Base-by-base conservation (phyloP, 2,888 invertebrate genomes). In the Cremastinae sp. region DNA sequence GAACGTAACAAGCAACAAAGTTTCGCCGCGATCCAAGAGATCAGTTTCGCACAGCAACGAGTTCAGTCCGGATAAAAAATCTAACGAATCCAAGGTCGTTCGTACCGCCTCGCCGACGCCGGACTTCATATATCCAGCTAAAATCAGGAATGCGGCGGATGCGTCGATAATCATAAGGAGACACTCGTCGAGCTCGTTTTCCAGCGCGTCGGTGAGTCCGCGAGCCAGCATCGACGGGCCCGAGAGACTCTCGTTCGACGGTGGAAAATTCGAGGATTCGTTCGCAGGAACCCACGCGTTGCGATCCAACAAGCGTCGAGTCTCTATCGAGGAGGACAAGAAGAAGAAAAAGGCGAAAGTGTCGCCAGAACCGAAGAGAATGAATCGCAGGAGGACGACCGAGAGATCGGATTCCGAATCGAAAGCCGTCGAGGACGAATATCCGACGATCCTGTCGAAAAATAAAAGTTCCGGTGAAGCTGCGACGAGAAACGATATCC, bases 121-220 rank as follows among this genome's bases (percentile, higher is more conserved):
- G 9, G 85, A 88, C 14, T 87, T 89, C 70, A 82, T 87, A n/a
- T 83, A 83, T 53, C 86, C 88, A 0, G 85, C 88, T 1, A 89
- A 86, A 71, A 86, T 88, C 34, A 82, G 85, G 12, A 88, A 90
- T 43, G 87, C 93, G 83, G 94, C 94, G 0, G 96, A 96, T 86
- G 94, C 94, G 65, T 95, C 96, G 0, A 93, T 95, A 84, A 96
- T 96, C 71, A 94, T 96, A 83, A 91, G 96, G 43, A 91, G 96
- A 14, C 95, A 96, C 84, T 96, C 96, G 1, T 96, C 96, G 53
- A 96, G 95, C 87, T 95, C 95, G 0, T 95, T 95, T 86, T 95
- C 95, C 0, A 94, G 94, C 84, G 92, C 92, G 1, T 93, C 94
- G 10, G 92, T 92, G 89, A 94, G 94, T 83, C 92, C 93, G 0